Evolutionary conservation across 2,888 invertebrate species (phyloP).

Genomic region (Mimumesa dahlbomi): DNA sequence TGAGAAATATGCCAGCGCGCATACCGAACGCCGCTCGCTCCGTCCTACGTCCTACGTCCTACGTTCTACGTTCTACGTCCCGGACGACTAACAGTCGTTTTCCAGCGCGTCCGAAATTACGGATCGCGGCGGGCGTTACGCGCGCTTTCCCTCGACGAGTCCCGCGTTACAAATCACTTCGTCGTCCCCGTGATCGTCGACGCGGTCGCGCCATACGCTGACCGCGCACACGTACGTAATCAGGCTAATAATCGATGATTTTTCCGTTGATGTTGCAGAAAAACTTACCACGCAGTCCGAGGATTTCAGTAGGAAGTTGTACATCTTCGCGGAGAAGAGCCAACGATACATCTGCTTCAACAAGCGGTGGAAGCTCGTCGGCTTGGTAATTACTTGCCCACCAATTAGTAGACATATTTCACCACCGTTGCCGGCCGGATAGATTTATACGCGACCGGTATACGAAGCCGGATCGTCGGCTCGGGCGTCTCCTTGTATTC

Average conservation of each 20-base stretch:
- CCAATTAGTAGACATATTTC: conserved; percentile 55
- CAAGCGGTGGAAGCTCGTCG: conserved; percentile 86
- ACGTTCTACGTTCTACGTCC: conserved; percentile 35
- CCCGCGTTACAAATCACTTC: no score
- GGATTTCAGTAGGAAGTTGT: conserved; percentile 83
- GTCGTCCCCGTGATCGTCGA: no score
- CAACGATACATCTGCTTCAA: conserved; percentile 90
- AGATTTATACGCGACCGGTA: conserved; percentile 39
- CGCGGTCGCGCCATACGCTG: no score
- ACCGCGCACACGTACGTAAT: no score
- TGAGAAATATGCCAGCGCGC: conserved; percentile 69
- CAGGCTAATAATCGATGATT: conserved; percentile 14
- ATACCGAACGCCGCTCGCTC: conserved; percentile 59
- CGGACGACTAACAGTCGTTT: conserved; percentile 28
- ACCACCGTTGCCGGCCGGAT: conserved; percentile 21
- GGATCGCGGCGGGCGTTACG: no score
- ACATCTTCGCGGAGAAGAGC: conserved; percentile 87
- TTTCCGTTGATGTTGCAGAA: conserved; percentile 83
- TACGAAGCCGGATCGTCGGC: conserved; percentile 24
- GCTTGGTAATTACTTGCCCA: conserved; percentile 82
- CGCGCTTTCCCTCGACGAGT: no score
- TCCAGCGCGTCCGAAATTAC: no score
- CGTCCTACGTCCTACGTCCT: conserved; percentile 47
- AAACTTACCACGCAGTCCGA: conserved; percentile 85
- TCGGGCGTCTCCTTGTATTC: conserved; percentile 37